Base-by-base conservation (phyloP, 1,140 invertebrate species). In the Diorhabda elongata region DNA sequence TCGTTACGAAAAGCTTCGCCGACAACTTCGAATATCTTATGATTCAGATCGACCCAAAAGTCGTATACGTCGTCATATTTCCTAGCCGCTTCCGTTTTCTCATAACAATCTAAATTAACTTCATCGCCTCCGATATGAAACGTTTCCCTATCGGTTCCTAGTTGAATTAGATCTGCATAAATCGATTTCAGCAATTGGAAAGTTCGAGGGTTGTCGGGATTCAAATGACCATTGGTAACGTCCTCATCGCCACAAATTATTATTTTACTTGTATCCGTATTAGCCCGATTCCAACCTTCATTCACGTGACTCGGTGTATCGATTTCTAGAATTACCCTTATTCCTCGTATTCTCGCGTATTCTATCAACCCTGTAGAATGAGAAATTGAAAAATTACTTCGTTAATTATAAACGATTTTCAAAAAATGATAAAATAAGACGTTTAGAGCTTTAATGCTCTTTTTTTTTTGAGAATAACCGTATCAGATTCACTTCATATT, bases 101-200 rank as follows among this genome's bases (percentile, higher is more conserved):
- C 82, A 89, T 90, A 92, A 68, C 90, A 91, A 7, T 87, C 85
- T 2, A 88, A 78, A 76, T 88, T 84, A n/a, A 93, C 91, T 82
- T 94, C 92, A 80, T 94, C 92, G 3, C 91, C 91, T 42, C 92
- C 92, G 69, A 94, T 85, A 79, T 94, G 92, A 74, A 93, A 89
- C 11, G 89, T 78, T 68, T 90, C 89, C 8, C 84, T 84, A 42
- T 85, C 83, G 0, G 86, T 86, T 6, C 67, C 89, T 6, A 88
- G 80, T 44, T 87, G 78, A n/a, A 91, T 79, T 7, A 92, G 81
- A 72, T 91, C 90, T 42, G 81, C 81, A 76, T 90, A 91, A 7
- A 91, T 81, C 5, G 82, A 82, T 75, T 86, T 82, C 9, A 93
- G 80, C 3, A 92, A 83, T 43, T 84, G 77, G 76, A 90, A 91